Base-by-base conservation (phyloP, 2,113 vertebrate species). In the Brachypteracias leptosomus region DNA sequence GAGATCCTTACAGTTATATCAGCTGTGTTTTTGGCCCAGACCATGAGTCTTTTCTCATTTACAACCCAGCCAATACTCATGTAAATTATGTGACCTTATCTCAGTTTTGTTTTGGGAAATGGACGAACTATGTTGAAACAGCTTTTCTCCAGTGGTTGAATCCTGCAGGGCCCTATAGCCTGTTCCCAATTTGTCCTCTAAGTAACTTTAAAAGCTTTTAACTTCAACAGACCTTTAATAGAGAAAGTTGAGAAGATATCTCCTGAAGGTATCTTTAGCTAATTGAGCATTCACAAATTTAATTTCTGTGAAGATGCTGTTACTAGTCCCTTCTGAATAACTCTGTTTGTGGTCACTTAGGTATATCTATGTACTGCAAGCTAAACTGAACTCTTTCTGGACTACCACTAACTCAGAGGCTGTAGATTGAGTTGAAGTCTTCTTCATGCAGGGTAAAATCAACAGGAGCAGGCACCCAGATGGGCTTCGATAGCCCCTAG, bases 21-120 rank as follows among this genome's bases (percentile, higher is more conserved):
- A 91, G 81, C 80, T 93, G 74, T 85, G 77, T n/a, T 88, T 83
- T 89, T 95, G 89, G 87, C 67, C 67, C 40, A 80, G 62, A 88
- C 22, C 40, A 36, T 7, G 14, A 78, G 15, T 38, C 36, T 82
- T 67, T 81, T 84, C 77, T 88, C 35, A 76, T 79, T 85, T 89
- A 76, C 74, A 95, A 62, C 24, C 19, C 66, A 87, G 61, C 61
- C 75, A 85, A 71, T 55, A 79, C 57, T 81, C 62, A 65, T 74
- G 22, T 85, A 83, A 95, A 73, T 67, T 79, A 66, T 59, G 72
- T 47, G 57, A 35, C 33, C 25, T 85, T 78, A 70, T 79, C 74
- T 70, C 4, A 1, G 73, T 42, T 93, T 93, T 49, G 7, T 61
- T 88, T 85, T 55, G 85, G 54, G 81, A 88, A 87, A 72, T 42